phyloP scores from a whole-genome alignment of 1,140 invertebrate species.

The Drosophila equinoxialis region DNA sequence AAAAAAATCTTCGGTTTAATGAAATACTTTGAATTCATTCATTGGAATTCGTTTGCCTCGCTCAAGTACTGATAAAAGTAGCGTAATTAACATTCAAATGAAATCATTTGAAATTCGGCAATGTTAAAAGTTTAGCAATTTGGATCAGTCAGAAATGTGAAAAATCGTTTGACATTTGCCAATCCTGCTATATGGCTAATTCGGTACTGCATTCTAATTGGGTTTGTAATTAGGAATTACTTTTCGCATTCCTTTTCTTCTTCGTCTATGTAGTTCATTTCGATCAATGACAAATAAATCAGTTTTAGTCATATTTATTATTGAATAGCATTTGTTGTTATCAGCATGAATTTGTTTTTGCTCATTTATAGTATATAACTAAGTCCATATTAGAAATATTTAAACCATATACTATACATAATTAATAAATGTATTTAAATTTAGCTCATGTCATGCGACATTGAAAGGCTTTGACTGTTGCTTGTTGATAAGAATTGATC shows the following conservation, averaged over 20 bases:
- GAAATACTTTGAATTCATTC: too few species aligned
- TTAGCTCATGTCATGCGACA: constrained; percentile 60
- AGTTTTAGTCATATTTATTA: background rate
- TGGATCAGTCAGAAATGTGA: too few species aligned
- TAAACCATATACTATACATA: constrained; percentile 25
- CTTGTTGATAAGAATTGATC: constrained; percentile 48
- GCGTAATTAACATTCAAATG: too few species aligned
- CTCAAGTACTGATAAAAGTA: too few species aligned
- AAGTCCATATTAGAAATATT: constrained; percentile 16
- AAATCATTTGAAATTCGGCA: too few species aligned
- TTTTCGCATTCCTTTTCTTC: background rate
- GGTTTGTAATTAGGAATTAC: background rate
- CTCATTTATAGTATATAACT: constrained; percentile 26
- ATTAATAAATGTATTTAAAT: constrained; percentile 25
- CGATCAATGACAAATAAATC: constrained; percentile 48
- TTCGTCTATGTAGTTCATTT: background rate
- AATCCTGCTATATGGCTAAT: too few species aligned
- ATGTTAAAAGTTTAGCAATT: too few species aligned
- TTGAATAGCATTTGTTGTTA: constrained; percentile 8
- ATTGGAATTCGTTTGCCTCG: too few species aligned
- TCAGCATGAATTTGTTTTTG: background rate
- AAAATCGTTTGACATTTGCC: too few species aligned
- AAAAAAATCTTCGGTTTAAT: too few species aligned
- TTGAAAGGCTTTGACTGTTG: constrained; percentile 23
- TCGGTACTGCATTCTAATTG: too few species aligned